Evolutionary conservation across 2,113 vertebrate genomes (phyloP).

Genomic region (Setophaga kirtlandii): DNA sequence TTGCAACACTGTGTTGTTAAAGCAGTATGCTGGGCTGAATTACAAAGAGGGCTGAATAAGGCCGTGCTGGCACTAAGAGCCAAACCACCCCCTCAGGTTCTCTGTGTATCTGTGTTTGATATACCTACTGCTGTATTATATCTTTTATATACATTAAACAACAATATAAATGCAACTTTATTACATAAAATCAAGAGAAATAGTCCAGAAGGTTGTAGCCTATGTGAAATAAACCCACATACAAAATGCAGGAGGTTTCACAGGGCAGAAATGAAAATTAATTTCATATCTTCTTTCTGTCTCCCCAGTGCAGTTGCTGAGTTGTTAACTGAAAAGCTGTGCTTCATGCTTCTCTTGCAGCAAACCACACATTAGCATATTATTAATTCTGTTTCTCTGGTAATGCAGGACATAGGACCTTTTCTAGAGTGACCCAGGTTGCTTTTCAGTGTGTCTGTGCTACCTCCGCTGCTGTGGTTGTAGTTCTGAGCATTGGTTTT

Average conservation of each 20-base stretch:
- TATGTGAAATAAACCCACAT: neutral
- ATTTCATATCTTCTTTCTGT: neutral
- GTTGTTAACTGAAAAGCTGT: slow-evolving; percentile 30
- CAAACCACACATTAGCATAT: neutral
- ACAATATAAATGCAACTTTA: slow-evolving; percentile 1
- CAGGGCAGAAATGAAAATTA: neutral
- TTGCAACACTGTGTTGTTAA: neutral
- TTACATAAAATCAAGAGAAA: slow-evolving; percentile 32
- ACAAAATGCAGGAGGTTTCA: neutral
- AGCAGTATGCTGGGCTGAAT: neutral
- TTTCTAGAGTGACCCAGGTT: neutral
- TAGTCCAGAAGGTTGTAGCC: neutral
- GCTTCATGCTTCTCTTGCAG: slow-evolving; percentile 19
- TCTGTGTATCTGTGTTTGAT: neutral
- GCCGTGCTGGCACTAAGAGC: neutral
- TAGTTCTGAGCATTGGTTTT: neutral
- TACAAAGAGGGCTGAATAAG: neutral
- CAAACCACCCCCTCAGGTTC: neutral
- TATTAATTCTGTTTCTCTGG: slow-evolving; percentile 18
- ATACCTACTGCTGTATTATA: neutral
- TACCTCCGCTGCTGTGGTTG: neutral
- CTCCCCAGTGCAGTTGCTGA: neutral
- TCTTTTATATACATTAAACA: neutral
- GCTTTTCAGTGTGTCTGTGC: neutral
- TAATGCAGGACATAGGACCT: neutral